Evolutionary conservation across 2,888 invertebrate genomes (phyloP).

Genomic region (Stramonita haemastoma): DNA sequence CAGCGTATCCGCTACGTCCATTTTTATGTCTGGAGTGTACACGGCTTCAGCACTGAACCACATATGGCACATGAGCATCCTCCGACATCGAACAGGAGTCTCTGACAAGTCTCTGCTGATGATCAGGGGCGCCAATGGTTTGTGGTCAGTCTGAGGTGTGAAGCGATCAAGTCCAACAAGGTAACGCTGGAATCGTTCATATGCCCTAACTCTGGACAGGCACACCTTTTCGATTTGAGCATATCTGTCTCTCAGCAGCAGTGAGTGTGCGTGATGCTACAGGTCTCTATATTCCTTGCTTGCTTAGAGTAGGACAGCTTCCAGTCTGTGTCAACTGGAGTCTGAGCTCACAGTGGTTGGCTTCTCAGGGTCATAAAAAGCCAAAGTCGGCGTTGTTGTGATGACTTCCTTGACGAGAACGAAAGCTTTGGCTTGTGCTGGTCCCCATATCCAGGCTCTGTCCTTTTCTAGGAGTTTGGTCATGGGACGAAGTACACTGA

Average conservation of each 20-base stretch:
- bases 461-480: conserved; percentile 21
- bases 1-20: conserved; percentile 21
- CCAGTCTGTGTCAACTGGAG: background rate
- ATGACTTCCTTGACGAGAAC: background rate
- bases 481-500: background rate
- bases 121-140: conserved; percentile 31
- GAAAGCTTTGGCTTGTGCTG: conserved; percentile 19
- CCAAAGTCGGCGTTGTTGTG: conserved; percentile 2
- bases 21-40: conserved; percentile 23
- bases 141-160: conserved; percentile 32
- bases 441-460: conserved; percentile 8
- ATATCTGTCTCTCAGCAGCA: background rate
- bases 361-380: conserved; percentile 2
- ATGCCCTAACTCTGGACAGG: background rate
- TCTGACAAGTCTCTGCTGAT: background rate
- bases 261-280: conserved; percentile 10
- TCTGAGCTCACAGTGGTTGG: background rate
- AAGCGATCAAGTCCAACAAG: conserved; percentile 1
- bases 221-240: conserved; percentile 4
- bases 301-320: background rate
- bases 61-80: conserved; percentile 25
- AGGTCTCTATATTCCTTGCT: background rate
- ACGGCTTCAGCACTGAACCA: background rate
- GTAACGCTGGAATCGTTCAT: conserved; percentile 19
- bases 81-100: conserved; percentile 20